These are phyloP conservation scores for Galeopsomyia nigrocyanea DNA, from an alignment of 2,888 invertebrate species.

Conservation along the genomic window DNA sequence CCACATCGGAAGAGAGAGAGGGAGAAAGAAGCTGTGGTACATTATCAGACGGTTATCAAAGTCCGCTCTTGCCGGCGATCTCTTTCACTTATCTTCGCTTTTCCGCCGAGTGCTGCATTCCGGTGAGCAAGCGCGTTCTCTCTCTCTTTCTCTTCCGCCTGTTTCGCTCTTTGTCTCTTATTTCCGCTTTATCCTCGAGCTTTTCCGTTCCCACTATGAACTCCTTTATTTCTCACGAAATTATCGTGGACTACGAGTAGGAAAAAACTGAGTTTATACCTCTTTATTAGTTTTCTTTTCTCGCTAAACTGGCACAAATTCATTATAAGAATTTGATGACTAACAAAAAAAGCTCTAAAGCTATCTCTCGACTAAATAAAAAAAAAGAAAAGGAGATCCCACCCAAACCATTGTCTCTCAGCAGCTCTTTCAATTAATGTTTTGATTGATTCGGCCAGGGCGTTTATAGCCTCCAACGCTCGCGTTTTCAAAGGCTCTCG, in stretches of 20 bases:
- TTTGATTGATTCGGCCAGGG: conserved; percentile 67
- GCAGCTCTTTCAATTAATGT: conserved; percentile 68
- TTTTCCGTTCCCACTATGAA: conserved; percentile 8
- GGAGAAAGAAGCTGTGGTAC: conserved; percentile 32
- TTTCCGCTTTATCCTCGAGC: conserved; percentile 28
- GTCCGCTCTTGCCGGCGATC: conserved; percentile 42
- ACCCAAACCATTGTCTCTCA: conserved; percentile 63
- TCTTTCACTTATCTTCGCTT: conserved; percentile 45
- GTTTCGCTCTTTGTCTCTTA: conserved; percentile 36
- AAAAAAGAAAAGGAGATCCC: conserved; percentile 10
- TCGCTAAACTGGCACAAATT: too few species aligned
- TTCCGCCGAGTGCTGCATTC: conserved; percentile 44
- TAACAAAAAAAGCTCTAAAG: not conserved
- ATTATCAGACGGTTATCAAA: conserved; percentile 47
- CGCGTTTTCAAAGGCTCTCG: conserved; percentile 22
- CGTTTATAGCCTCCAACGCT: conserved; percentile 45
- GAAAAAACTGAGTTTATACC: too few species aligned
- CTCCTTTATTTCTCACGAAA: conserved; percentile 18
- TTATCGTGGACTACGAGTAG: not conserved
- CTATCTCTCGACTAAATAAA: conserved; percentile 37
- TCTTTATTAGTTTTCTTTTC: too few species aligned
- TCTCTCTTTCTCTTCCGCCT: conserved; percentile 3
- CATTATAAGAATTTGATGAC: too few species aligned
- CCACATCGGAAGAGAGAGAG: conserved; percentile 30
- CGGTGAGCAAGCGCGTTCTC: conserved; percentile 11